phyloP scores from a whole-genome alignment of 37 sponge, comb jelly and placozoan species.

The Lycopodina hypogea region DNA sequence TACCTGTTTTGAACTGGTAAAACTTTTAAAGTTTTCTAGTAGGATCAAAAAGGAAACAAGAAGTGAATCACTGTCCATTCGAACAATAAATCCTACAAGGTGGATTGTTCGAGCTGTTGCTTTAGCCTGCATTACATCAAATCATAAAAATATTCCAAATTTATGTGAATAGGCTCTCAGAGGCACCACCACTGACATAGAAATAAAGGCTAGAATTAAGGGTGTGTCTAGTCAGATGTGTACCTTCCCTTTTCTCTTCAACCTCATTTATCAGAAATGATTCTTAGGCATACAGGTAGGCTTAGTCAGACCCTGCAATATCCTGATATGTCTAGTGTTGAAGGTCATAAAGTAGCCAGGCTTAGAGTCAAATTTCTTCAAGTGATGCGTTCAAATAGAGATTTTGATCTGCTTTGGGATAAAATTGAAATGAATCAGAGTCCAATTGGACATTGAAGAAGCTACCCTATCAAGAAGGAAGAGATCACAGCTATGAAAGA shows the following conservation, averaged over 20 bases:
- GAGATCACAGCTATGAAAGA: slow-evolving; percentile 57
- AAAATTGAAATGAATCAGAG: slow-evolving; percentile 48
- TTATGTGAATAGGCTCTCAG: slow-evolving; percentile 58
- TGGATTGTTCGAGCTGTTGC: slow-evolving; percentile 75
- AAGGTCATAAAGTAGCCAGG: slow-evolving; percentile 76
- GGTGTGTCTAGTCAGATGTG: slow-evolving; percentile 65
- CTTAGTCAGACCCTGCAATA: slow-evolving; percentile 70
- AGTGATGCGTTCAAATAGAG: slow-evolving; percentile 36
- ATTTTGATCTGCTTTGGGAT: slow-evolving; percentile 72
- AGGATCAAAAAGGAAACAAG: slow-evolving; percentile 55
- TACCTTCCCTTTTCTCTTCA: slow-evolving; percentile 54
- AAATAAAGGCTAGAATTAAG: slow-evolving; percentile 68
- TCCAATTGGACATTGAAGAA: slow-evolving; percentile 54
- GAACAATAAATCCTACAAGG: slow-evolving; percentile 57
- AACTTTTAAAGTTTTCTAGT: slow-evolving; percentile 65
- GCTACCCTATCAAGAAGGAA: slow-evolving; percentile 57
- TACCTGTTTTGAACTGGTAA: slow-evolving; percentile 54
- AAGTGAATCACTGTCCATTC: slow-evolving; percentile 49
- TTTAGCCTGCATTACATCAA: slow-evolving; percentile 55
- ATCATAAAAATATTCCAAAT: slow-evolving; percentile 46
- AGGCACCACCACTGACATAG: slow-evolving; percentile 48
- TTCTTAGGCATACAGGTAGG: slow-evolving; percentile 73
- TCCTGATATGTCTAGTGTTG: slow-evolving; percentile 61
- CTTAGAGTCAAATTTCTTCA: slow-evolving; percentile 68
- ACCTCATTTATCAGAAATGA: slow-evolving; percentile 53